Evolutionary conservation across 1,140 invertebrate genomes (phyloP).

Genomic region (Brachionus rotundiformis): DNA sequence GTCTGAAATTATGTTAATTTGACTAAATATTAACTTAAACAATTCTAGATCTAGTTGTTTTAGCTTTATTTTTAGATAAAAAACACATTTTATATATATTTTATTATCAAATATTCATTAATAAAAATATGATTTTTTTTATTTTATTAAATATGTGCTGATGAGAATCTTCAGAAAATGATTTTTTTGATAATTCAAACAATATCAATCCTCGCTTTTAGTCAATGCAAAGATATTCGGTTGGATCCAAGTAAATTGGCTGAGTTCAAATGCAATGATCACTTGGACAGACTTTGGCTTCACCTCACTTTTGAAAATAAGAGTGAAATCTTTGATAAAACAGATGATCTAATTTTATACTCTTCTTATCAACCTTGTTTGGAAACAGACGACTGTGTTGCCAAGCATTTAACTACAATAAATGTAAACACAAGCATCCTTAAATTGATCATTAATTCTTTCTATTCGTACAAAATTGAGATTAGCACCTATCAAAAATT

Average conservation of each 20-base stretch:
- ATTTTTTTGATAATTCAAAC: neutral
- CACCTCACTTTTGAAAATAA: neutral
- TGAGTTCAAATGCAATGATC: conserved; percentile 9
- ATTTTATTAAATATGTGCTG: neutral
- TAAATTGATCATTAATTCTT: conserved; percentile 12
- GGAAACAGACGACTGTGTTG: neutral
- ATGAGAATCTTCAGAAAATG: neutral
- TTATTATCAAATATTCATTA: neutral
- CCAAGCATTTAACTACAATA: neutral
- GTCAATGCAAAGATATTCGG: neutral
- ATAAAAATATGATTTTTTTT: neutral
- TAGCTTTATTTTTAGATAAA: neutral
- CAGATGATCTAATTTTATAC: neutral
- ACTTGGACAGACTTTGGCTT: conserved; percentile 23
- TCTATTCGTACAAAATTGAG: neutral
- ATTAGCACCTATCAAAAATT: neutral
- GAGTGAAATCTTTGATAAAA: neutral
- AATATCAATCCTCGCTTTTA: neutral
- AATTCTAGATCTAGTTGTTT: neutral
- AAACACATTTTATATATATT: neutral
- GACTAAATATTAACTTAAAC: neutral
- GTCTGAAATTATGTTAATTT: conserved; percentile 5
- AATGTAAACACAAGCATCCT: neutral
- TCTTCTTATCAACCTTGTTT: neutral
- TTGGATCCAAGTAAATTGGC: neutral